Evolutionary conservation across 2,797 vertebrate genomes (phyloP).

Genomic region (Acrossocheilus fasciatus): DNA sequence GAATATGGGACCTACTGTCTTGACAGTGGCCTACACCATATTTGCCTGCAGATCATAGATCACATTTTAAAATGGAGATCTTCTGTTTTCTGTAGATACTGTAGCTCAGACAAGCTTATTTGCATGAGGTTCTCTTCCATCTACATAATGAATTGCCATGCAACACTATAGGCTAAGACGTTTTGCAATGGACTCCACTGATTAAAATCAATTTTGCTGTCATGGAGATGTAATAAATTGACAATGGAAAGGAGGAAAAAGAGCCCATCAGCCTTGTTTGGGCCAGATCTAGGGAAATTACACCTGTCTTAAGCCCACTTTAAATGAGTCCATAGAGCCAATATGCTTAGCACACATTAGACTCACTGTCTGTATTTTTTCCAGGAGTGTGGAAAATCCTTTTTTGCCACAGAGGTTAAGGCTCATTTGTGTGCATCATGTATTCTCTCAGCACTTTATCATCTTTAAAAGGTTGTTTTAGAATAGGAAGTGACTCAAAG

Average conservation of each 20-base stretch:
- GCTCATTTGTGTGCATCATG: background rate
- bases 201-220: constrained; percentile 29
- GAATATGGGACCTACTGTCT: constrained; percentile 4
- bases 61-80: background rate
- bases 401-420: background rate
- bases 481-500: constrained; percentile 48
- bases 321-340: constrained; percentile 4
- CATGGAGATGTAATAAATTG: constrained; percentile 24
- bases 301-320: constrained; percentile 33
- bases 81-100: background rate
- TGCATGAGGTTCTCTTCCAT: background rate
- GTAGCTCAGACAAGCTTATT: background rate
- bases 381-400: constrained; percentile 1
- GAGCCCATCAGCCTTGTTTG: constrained; percentile 37
- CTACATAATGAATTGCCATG: background rate
- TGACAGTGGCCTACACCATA: background rate
- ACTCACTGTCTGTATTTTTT: constrained; percentile 16
- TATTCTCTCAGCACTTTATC: constrained; percentile 14
- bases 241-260: constrained; percentile 4
- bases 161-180: background rate
- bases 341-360: constrained; percentile 6
- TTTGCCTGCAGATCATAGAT: constrained; percentile 2
- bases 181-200: constrained; percentile 22
- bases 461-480: constrained; percentile 45
- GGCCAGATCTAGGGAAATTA: constrained; percentile 18